phyloP scores from a whole-genome alignment of 1,140 invertebrate genomes.

The Pseudomyrmex cubaensis region DNA sequence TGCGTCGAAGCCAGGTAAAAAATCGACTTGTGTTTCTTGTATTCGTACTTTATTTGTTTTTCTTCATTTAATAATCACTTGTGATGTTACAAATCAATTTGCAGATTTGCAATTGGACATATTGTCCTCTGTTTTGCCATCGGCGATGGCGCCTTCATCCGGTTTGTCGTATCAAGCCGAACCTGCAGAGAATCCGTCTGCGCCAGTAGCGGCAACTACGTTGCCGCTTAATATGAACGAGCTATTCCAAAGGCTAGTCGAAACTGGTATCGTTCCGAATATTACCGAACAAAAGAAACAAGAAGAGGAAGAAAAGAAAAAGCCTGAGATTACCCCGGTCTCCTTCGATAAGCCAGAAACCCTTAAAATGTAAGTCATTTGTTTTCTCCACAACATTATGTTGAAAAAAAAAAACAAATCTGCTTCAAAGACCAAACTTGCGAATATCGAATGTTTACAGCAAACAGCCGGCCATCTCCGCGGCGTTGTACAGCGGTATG shows the following conservation, averaged over 20 bases:
- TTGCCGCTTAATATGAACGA: constrained; percentile 91
- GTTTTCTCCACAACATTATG: background rate
- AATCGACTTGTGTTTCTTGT: constrained; percentile 25
- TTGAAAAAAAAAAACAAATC: no score
- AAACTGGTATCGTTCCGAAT: constrained; percentile 91
- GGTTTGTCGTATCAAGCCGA: constrained; percentile 86
- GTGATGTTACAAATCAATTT: constrained; percentile 17
- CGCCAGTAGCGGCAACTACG: constrained; percentile 75
- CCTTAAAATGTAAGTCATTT: constrained; percentile 90
- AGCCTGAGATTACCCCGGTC: constrained; percentile 87
- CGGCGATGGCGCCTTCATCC: constrained; percentile 86
- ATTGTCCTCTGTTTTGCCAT: constrained; percentile 88
- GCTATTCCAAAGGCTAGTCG: constrained; percentile 93
- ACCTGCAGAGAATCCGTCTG: constrained; percentile 74
- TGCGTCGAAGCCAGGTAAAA: constrained; percentile 76
- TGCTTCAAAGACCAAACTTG: background rate
- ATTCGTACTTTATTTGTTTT: constrained; percentile 16
- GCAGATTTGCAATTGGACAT: constrained; percentile 86
- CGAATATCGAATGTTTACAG: constrained; percentile 78
- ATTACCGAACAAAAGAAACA: constrained; percentile 82
- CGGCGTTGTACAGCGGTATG: constrained; percentile 93
- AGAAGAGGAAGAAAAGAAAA: constrained; percentile 83
- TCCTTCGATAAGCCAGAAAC: constrained; percentile 89
- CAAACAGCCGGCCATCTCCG: constrained; percentile 89
- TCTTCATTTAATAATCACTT: constrained; percentile 1